A percentile compares a stretch with the other conserved stretches of the same genome.
These are phyloP conservation scores for Fregetta grallaria DNA, from an alignment of 2,113 vertebrate species.

Conservation along the genomic window DNA sequence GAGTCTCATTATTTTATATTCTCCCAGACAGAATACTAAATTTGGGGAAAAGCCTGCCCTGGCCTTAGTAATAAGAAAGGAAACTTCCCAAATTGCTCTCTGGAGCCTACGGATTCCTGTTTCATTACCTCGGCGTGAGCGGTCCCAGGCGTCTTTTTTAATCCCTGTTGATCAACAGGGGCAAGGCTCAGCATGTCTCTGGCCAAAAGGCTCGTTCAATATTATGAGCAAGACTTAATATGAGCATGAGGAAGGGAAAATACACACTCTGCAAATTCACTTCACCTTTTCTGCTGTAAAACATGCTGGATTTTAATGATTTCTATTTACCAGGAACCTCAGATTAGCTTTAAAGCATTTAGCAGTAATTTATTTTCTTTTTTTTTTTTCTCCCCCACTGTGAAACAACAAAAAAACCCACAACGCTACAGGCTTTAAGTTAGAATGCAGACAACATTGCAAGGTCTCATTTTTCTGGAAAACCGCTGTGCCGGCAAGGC, in stretches of 20 bases:
- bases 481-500: background rate
- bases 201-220: slow-evolving; percentile 20
- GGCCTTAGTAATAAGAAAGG: slow-evolving; percentile 19
- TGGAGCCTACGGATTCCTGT: background rate
- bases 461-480: slow-evolving; percentile 18
- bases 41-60: slow-evolving; percentile 10
- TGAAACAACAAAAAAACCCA: background rate
- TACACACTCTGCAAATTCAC: background rate
- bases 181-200: background rate
- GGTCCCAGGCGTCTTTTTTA: slow-evolving; percentile 14
- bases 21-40: slow-evolving; percentile 44
- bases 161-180: slow-evolving; percentile 41
- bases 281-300: slow-evolving; percentile 46
- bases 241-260: background rate
- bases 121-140: slow-evolving; percentile 2
- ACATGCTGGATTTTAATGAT: slow-evolving; percentile 33
- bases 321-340: slow-evolving; percentile 11
- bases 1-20: slow-evolving; percentile 57
- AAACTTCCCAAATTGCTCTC: slow-evolving; percentile 41
- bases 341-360: slow-evolving; percentile 22
- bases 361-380: background rate
- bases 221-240: slow-evolving; percentile 29
- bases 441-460: background rate
- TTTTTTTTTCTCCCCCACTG: background rate
- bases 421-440: background rate